Evolutionary conservation across 1,140 invertebrate genomes (phyloP).

Genomic region (Zelostemma sp.): DNA sequence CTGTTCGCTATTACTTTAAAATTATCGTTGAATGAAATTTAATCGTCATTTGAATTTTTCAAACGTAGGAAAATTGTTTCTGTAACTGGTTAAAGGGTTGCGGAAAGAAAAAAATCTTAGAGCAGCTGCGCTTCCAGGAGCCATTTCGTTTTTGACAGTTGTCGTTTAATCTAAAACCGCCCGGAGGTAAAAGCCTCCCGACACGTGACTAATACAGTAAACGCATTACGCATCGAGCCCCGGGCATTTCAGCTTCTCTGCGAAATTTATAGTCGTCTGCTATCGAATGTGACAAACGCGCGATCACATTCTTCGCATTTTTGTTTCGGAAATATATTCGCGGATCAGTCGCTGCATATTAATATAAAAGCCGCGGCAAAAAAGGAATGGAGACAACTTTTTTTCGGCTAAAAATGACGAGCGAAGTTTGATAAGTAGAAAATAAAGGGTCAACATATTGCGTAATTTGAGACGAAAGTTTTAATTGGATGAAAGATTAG

Average conservation of each 20-base stretch:
- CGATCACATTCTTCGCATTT: neutral
- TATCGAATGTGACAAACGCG: constrained; percentile 11
- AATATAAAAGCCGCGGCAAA: no score
- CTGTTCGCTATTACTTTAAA: neutral
- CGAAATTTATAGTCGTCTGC: constrained; percentile 16
- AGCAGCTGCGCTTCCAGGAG: constrained; percentile 11
- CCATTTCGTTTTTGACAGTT: constrained; percentile 42
- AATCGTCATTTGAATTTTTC: neutral
- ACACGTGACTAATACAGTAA: constrained; percentile 28
- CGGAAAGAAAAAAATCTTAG: constrained; percentile 11
- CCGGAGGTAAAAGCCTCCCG: constrained; percentile 18
- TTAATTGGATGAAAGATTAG: no score
- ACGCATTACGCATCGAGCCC: constrained; percentile 19
- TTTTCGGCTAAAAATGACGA: no score
- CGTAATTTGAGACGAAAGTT: no score
- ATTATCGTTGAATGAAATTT: neutral
- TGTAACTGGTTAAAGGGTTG: neutral
- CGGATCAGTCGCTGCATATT: neutral
- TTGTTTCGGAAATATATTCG: neutral
- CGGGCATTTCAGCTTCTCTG: constrained; percentile 8
- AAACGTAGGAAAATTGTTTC: no score
- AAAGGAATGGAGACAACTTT: no score
- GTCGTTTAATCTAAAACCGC: constrained; percentile 41
- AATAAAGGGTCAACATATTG: no score
- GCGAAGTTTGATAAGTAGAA: no score